These are phyloP conservation scores for Arizona elegans DNA, from an alignment of 2,113 vertebrate genomes.

Conservation along the genomic window DNA sequence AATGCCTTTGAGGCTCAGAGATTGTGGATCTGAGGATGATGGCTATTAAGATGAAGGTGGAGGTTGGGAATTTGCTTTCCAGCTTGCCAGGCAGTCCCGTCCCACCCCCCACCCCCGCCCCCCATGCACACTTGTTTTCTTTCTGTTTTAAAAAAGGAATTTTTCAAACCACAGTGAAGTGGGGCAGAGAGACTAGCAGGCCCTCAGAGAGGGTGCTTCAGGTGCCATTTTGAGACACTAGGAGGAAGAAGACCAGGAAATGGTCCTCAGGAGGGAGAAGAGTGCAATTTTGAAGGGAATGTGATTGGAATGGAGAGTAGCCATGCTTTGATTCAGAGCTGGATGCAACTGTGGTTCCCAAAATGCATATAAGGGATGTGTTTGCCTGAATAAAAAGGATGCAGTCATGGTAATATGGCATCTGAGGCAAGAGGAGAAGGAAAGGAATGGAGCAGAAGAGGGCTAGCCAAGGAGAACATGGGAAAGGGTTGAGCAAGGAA, in stretches of 20 bases:
- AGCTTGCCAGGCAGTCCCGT: background rate
- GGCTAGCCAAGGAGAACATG: background rate
- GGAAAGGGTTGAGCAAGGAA: background rate
- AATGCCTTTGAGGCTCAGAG: background rate
- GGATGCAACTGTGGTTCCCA: background rate
- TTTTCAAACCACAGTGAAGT: background rate
- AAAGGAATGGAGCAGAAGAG: background rate
- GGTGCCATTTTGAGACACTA: background rate
- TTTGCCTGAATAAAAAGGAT: background rate
- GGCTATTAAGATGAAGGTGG: background rate
- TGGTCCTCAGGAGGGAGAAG: background rate
- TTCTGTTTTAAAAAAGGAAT: background rate
- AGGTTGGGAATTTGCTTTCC: background rate
- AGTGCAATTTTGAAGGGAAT: background rate
- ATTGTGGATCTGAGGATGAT: background rate
- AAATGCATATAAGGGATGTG: background rate
- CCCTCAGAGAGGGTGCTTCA: background rate
- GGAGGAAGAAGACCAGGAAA: background rate
- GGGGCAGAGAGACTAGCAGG: background rate
- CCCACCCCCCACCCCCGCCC: rapidly evolving
- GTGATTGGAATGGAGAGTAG: too few species aligned
- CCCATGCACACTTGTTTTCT: background rate
- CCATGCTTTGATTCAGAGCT: too few species aligned
- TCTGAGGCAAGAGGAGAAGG: background rate
- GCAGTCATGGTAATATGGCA: background rate